phyloP scores from a whole-genome alignment of 2,113 vertebrate species.

The Genyomyrus donnyi region DNA sequence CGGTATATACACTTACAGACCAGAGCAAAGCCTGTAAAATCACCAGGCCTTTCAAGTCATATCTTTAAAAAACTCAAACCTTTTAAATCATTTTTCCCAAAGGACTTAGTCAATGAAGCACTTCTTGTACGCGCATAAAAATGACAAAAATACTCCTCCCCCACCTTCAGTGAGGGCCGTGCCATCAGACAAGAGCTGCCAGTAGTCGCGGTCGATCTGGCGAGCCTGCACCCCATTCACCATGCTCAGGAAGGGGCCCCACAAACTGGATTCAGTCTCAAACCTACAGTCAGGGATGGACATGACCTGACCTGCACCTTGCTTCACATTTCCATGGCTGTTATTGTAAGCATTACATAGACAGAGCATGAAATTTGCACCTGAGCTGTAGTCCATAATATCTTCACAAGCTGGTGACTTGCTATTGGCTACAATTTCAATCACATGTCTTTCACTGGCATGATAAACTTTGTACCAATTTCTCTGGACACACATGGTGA shows the following conservation, averaged over 20 bases:
- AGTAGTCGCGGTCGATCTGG: constrained; percentile 64
- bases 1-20: background rate
- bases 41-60: background rate
- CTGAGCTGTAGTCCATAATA: background rate
- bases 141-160: constrained; percentile 10
- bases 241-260: constrained; percentile 70
- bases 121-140: background rate
- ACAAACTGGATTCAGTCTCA: constrained; percentile 60
- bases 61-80: background rate
- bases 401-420: background rate
- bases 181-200: constrained; percentile 62
- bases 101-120: background rate
- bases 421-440: background rate
- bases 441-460: background rate
- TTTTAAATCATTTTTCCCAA: background rate
- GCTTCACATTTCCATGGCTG: background rate
- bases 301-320: background rate
- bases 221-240: constrained; percentile 66
- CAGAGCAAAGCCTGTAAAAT: background rate
- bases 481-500: background rate
- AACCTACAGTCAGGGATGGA: constrained; percentile 56
- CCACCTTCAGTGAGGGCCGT: constrained; percentile 67
- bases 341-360: background rate
- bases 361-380: background rate
- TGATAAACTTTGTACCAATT: background rate